phyloP scores from a whole-genome alignment of 2,888 invertebrate species.

The Bhutanitis thaidina region DNA sequence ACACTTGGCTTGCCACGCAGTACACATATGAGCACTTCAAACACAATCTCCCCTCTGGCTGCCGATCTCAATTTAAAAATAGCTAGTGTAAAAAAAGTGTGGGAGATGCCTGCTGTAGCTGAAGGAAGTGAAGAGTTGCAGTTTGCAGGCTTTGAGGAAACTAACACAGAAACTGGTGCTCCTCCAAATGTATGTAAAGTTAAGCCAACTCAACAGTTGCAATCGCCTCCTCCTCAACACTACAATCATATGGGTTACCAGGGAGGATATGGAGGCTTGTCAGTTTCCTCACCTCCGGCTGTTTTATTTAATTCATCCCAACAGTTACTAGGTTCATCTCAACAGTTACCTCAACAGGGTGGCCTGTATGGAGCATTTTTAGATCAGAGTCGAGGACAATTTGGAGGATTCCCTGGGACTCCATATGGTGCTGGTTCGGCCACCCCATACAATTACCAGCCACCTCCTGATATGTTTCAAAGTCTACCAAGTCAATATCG shows the following conservation, averaged over 20 bases:
- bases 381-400: constrained; percentile 88
- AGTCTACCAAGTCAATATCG: constrained; percentile 70
- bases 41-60: constrained; percentile 88
- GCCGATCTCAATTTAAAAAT: constrained; percentile 97
- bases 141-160: constrained; percentile 67
- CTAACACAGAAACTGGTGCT: constrained; percentile 70
- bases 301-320: constrained; percentile 90
- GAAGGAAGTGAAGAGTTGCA: constrained; percentile 78
- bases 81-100: constrained; percentile 94
- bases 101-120: constrained; percentile 88
- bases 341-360: constrained; percentile 84
- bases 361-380: constrained; percentile 91
- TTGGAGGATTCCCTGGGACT: constrained; percentile 87
- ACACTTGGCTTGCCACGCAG: constrained; percentile 79
- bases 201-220: constrained; percentile 90
- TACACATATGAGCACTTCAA: constrained; percentile 82
- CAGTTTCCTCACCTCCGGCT: constrained; percentile 92
- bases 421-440: constrained; percentile 85
- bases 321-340: constrained; percentile 73
- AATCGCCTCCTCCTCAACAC: constrained; percentile 83
- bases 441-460: constrained; percentile 87
- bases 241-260: constrained; percentile 87
- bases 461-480: constrained; percentile 81
- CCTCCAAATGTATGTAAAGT: constrained; percentile 89
- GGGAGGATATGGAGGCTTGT: constrained; percentile 87